Percentiles rank a stretch among this genome's conserved stretches.
These are phyloP conservation scores for Eustalomyia histrio DNA, from an alignment of 2,888 invertebrate genomes.

Conservation along the genomic window DNA sequence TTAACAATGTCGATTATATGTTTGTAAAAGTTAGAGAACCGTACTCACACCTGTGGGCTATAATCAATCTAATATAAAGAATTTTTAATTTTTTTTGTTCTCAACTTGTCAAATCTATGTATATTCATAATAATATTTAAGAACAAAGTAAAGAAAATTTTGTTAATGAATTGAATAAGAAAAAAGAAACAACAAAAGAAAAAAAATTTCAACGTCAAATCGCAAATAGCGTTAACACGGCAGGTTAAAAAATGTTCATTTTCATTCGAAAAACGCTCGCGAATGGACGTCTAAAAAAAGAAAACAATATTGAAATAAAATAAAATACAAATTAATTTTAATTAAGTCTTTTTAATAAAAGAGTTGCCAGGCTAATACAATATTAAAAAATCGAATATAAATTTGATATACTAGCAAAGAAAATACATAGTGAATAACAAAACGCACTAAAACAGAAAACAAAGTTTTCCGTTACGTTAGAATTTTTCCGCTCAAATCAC, in stretches of 20 bases:
- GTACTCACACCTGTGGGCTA: too few species aligned
- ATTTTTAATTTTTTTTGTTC: too few species aligned
- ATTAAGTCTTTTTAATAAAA: slow-evolving; percentile 15
- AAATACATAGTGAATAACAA: not conserved
- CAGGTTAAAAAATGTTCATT: slow-evolving; percentile 70
- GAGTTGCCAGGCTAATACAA: slow-evolving; percentile 40
- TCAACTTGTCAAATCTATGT: too few species aligned
- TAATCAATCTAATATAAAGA: too few species aligned
- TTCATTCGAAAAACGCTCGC: slow-evolving; percentile 74
- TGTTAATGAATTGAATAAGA: not conserved
- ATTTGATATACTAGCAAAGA: not conserved
- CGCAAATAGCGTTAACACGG: slow-evolving; percentile 9
- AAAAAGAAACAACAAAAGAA: slow-evolving; percentile 6
- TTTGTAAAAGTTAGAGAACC: too few species aligned
- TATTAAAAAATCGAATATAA: not conserved
- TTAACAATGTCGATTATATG: too few species aligned
- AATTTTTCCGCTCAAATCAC: not conserved
- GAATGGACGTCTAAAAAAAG: slow-evolving; percentile 72
- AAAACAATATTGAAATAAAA: slow-evolving; percentile 13
- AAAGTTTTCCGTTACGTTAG: slow-evolving; percentile 8
- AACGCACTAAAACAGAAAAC: not conserved
- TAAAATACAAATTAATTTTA: slow-evolving; percentile 19
- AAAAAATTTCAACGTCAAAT: slow-evolving; percentile 51
- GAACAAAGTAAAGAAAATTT: too few species aligned
- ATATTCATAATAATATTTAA: too few species aligned